Base-by-base conservation (phyloP, 2,888 invertebrate genomes). In the Enchytraeus crypticus region DNA sequence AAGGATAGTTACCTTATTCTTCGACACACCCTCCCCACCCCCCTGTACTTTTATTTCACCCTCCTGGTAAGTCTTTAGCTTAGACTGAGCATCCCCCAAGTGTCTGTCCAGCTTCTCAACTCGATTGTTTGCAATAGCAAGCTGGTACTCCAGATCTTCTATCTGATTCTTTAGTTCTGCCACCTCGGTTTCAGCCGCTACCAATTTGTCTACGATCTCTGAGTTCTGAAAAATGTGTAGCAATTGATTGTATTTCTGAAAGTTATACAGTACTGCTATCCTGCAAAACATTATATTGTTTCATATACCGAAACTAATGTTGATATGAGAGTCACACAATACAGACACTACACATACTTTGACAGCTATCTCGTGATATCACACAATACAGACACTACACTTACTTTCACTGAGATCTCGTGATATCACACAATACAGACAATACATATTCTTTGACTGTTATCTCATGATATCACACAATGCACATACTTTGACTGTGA, bases 101-200 rank as follows among this genome's bases (percentile, higher is more conserved):
- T 92, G 91, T 72, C 91, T 89, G 76, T 93, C 93, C 23, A 93
- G 80, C 76, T 93, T 92, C 76, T 92, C 92, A 76, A 92, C 92
- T 26, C 46, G 26, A n/a, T 88, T 87, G 34, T 72, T 74, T 0
- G 78, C 71, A 45, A 76, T 76, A 51, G 78, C 77, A 56, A 74
- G 69, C 59, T 80, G 74, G 65, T 78, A 97, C 77, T 93, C 92
- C 57, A 95, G 81, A 78, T 97, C 97, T 73, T 97, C 96, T 54
- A 95, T 88, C 82, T 95, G 92, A 79, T 95, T 96, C 77, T 90
- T 88, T 57, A 95, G 82, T 78, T 97, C 96, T 0, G 93, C 96
- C 64, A 88, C 89, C 81, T 93, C 89, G 0, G 95, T 95, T 80
- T 96, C 95, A 70, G 90, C 86, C 18, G 90, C 90, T 57, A 89